Conservation (phyloP, 2,113 vertebrate species). For the Plecturocebus donacophilus region DNA sequence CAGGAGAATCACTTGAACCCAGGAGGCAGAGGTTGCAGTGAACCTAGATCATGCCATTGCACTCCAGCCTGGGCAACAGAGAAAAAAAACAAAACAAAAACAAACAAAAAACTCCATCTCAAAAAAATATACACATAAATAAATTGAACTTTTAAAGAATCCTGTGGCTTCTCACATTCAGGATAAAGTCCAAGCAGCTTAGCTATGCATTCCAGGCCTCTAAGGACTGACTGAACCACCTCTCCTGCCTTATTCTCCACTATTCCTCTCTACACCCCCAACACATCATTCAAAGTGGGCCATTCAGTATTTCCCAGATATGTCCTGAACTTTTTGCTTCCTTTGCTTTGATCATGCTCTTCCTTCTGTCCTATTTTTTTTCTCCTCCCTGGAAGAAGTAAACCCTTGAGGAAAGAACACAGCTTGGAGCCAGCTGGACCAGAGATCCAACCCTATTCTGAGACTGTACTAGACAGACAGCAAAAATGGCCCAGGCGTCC, state of each 20-base stretch:
- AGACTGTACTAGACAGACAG: neutral
- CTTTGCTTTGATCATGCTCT: neutral
- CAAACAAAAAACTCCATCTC: too few relatives aligned
- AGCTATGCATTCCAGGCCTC: neutral
- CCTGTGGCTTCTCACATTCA: neutral
- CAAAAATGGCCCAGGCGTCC: neutral
- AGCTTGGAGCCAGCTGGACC: neutral
- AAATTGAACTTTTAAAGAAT: neutral
- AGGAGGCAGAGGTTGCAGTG: too few relatives aligned
- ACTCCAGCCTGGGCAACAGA: too few relatives aligned
- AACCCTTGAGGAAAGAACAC: neutral
- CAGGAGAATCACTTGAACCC: too few relatives aligned
- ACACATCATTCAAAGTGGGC: neutral
- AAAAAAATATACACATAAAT: neutral
- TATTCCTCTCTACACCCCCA: too few relatives aligned
- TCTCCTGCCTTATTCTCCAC: neutral
- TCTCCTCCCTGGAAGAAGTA: neutral
- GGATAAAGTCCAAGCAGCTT: neutral
- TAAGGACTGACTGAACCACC: neutral
- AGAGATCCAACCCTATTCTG: neutral
- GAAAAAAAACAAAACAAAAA: too few relatives aligned
- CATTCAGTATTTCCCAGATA: neutral
- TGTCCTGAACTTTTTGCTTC: neutral
- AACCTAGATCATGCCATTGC: too few relatives aligned
- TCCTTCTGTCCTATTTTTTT: neutral